phyloP scores from a whole-genome alignment of 2,888 invertebrate genomes.

The Drosophila rubida region DNA sequence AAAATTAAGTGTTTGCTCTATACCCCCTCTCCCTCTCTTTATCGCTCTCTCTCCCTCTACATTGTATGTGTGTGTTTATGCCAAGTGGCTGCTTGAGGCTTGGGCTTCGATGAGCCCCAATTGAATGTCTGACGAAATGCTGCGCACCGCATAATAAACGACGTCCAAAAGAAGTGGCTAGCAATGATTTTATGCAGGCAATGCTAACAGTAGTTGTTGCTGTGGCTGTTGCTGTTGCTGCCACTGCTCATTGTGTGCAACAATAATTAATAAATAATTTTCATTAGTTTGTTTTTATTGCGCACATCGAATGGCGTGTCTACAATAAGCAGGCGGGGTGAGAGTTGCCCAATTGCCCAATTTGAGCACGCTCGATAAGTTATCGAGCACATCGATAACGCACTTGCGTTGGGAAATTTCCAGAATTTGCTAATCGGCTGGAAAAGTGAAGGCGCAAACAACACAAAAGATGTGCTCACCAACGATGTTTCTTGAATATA shows the following conservation, averaged over 20 bases:
- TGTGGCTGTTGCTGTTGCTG: conserved; percentile 21
- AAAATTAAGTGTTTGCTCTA: conserved; percentile 67
- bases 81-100: conserved; percentile 54
- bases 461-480: too few relatives aligned
- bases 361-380: conserved; percentile 51
- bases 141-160: conserved; percentile 68
- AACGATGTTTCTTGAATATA: too few relatives aligned
- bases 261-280: conserved; percentile 72
- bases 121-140: conserved; percentile 73
- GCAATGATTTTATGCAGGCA: conserved; percentile 49
- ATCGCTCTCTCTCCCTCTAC: conserved; percentile 4
- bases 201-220: conserved; percentile 22
- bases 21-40: too few relatives aligned
- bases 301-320: conserved; percentile 36
- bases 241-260: conserved; percentile 52
- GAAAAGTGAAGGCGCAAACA: too few relatives aligned
- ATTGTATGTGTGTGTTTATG: conserved; percentile 33
- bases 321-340: conserved; percentile 34
- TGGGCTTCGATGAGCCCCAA: conserved; percentile 68
- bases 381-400: conserved; percentile 33
- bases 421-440: background rate
- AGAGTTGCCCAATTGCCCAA: conserved; percentile 56
- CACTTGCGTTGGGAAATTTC: background rate
- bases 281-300: conserved; percentile 31
- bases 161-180: conserved; percentile 56